phyloP scores from a whole-genome alignment of 2,113 vertebrate species.

The Gila orcuttii region DNA sequence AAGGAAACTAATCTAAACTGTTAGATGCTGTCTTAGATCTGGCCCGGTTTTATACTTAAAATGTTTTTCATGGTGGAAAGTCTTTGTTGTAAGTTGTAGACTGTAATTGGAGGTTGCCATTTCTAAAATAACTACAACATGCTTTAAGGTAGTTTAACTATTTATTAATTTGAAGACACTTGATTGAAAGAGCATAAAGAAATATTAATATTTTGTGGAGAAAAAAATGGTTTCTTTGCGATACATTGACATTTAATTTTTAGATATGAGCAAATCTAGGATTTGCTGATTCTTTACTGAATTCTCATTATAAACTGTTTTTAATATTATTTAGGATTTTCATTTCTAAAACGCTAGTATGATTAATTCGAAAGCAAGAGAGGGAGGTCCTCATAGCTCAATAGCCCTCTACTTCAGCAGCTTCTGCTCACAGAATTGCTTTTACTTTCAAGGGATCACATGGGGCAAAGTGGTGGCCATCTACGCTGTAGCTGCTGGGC shows the following conservation, averaged over 20 bases:
- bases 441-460: constrained; percentile 82
- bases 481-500: constrained; percentile 87
- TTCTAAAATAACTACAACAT: too few species aligned
- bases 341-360: not conserved
- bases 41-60: too few species aligned
- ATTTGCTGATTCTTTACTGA: not conserved
- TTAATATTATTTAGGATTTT: too few species aligned
- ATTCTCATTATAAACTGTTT: not conserved
- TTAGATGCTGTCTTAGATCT: too few species aligned
- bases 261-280: not conserved
- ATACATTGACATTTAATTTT: not conserved
- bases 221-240: not conserved
- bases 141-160: too few species aligned
- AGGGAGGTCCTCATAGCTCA: not conserved
- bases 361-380: not conserved
- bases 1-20: constrained; percentile 33
- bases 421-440: not conserved
- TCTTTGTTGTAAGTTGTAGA: not conserved
- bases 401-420: not conserved
- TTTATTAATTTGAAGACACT: not conserved
- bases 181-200: not conserved
- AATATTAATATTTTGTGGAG: not conserved
- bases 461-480: constrained; percentile 97
- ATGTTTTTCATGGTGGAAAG: too few species aligned
- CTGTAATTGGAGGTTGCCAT: not conserved